Evolutionary conservation across 2,888 invertebrate genomes (phyloP).

Genomic region (Nymphalis c-album): DNA sequence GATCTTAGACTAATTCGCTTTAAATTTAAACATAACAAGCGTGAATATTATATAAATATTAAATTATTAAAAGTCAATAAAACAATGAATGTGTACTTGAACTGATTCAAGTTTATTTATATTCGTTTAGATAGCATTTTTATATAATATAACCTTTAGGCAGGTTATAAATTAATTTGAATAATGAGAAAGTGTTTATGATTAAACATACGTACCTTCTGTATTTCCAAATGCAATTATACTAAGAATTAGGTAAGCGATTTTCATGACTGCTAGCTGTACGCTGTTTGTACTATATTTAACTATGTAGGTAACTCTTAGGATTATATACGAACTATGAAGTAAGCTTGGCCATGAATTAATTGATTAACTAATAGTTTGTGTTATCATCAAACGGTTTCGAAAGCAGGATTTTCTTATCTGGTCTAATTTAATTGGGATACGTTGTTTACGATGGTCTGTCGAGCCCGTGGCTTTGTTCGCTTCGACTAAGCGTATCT

Average conservation of each 20-base stretch:
- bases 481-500: no score
- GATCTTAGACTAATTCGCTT: no score
- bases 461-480: background rate
- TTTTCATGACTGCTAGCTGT: constrained; percentile 21
- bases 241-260: constrained; percentile 26
- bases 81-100: no score
- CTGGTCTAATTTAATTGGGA: constrained; percentile 11
- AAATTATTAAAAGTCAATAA: background rate
- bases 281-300: constrained; percentile 9
- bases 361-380: constrained; percentile 36
- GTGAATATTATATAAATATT: no score
- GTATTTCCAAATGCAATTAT: constrained; percentile 23
- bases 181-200: background rate
- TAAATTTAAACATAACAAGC: no score
- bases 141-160: no score
- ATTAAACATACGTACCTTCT: constrained; percentile 23
- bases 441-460: background rate
- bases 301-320: constrained; percentile 7
- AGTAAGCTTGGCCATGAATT: constrained; percentile 36
- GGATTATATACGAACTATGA: constrained; percentile 32
- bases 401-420: constrained; percentile 43
- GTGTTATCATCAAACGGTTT: constrained; percentile 41
- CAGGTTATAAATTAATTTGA: background rate
- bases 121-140: background rate
- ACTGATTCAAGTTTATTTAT: no score